Base-by-base conservation (phyloP, 2,888 invertebrate species). In the Caenorhabditis wallacei region DNA sequence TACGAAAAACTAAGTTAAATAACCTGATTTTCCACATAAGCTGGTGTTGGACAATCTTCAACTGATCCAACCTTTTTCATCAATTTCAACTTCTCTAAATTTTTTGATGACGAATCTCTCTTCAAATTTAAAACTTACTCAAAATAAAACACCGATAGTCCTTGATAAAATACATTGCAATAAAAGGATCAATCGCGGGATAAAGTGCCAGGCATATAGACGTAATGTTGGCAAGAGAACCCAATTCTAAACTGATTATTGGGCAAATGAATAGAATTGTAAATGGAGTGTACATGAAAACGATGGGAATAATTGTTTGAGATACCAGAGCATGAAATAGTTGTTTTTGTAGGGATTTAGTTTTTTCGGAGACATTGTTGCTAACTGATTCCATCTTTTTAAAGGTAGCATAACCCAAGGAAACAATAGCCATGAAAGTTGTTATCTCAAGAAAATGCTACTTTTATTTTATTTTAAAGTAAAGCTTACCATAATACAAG, bases 171-270 rank as follows among this genome's bases (percentile, higher is more conserved):
- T 59, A 66, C 57, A 82, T 76, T n/a, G 71, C 82, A 11, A 68
- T 71, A 4, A 82, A n/a, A 0, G 82, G 82, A 35, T 82, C 82
- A 4, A 82, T 24, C n/a, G 82, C 75, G 1, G 82, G 82, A 35
- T 82, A 82, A 11, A 82, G 53, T 1, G 82, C 82, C 59, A 82
- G 48, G 40, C 57, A 71, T n/a, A 71, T 57, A 1, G 76, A 71
- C 1, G 71, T 70, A 51, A 70, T 64, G 51, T 81, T 74, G 24
- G 69, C 81, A n/a, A 74, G 59, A 16, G 51, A 37, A 30, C 74
- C 68, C 20, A 74, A 61, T 30, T 66, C 64, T 18, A 80, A 48
- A 13, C 63, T 69, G 18, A 80, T 61, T 7, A 80, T 61, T 0
- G 72, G 72, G 13, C 64, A 61, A 16, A 69, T 59, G 61, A 74